Evolutionary conservation across 2,888 invertebrate species (phyloP).

Genomic region (Ceriagrion tenellum): DNA sequence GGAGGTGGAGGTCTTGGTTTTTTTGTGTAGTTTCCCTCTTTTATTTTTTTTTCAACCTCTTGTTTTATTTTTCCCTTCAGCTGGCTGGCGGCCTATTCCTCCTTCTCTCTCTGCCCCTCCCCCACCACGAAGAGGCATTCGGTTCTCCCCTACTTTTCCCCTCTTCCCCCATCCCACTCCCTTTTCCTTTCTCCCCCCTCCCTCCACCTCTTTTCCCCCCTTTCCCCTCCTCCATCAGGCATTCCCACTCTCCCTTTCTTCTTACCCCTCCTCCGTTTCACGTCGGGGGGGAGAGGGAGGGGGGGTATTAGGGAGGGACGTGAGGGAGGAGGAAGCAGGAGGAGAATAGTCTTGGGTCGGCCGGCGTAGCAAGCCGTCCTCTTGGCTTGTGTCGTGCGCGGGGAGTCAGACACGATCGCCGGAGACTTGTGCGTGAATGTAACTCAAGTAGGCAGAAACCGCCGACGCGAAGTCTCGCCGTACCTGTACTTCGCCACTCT

Average conservation of each 20-base stretch:
- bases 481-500: background rate
- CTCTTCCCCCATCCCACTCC: background rate
- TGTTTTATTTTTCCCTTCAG: slow-evolving; percentile 29
- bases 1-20: background rate
- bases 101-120: background rate
- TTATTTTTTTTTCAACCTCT: background rate
- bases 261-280: background rate
- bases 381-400: background rate
- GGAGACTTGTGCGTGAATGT: background rate
- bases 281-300: background rate
- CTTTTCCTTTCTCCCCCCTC: background rate
- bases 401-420: background rate
- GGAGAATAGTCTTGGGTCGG: background rate
- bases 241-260: background rate
- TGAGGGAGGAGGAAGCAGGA: background rate
- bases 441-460: background rate
- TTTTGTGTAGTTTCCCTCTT: background rate
- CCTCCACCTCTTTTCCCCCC: background rate
- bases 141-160: slow-evolving; percentile 6
- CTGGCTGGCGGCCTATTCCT: slow-evolving; percentile 30
- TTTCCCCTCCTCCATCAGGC: background rate
- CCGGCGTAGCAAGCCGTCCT: background rate
- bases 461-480: background rate
- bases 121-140: background rate
- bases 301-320: no score